Evolutionary conservation across 2,797 vertebrate species (phyloP).

Genomic region (Xiphophorus birchmanni): DNA sequence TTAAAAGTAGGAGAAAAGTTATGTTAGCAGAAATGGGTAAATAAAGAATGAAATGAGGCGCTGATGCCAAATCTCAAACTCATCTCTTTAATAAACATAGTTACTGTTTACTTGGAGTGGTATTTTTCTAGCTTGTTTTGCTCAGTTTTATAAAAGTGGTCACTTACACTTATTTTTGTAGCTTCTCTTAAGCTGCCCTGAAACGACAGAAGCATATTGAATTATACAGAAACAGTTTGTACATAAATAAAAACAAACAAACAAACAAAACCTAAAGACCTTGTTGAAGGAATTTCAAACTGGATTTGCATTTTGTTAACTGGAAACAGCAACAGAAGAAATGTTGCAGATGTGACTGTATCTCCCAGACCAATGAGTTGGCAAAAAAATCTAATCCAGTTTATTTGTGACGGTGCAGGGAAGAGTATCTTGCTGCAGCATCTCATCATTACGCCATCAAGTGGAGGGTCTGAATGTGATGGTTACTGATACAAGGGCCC

Average conservation of each 20-base stretch:
- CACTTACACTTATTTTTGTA: conserved; percentile 96
- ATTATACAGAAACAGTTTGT: neutral
- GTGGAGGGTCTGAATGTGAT: conserved; percentile 37
- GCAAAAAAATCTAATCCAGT: conserved; percentile 12
- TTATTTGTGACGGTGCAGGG: conserved; percentile 35
- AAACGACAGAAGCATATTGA: conserved; percentile 49
- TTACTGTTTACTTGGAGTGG: neutral
- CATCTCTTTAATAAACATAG: neutral
- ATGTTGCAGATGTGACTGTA: conserved; percentile 39
- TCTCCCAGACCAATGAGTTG: conserved; percentile 15
- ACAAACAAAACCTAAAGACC: no score
- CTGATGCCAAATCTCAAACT: neutral
- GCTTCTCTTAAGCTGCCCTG: conserved; percentile 87
- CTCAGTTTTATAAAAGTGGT: conserved; percentile 13
- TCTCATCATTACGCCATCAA: conserved; percentile 23
- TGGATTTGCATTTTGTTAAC: neutral
- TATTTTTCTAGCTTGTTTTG: neutral
- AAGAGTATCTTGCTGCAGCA: conserved; percentile 22
- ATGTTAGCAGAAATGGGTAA: neutral
- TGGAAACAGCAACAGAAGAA: neutral
- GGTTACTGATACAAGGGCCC: conserved; percentile 41
- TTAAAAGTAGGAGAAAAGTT: neutral
- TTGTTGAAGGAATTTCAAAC: neutral
- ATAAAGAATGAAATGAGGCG: neutral
- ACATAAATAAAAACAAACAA: neutral